phyloP scores from a whole-genome alignment of 2,797 vertebrate genomes.

The Hoplostethus atlanticus region DNA sequence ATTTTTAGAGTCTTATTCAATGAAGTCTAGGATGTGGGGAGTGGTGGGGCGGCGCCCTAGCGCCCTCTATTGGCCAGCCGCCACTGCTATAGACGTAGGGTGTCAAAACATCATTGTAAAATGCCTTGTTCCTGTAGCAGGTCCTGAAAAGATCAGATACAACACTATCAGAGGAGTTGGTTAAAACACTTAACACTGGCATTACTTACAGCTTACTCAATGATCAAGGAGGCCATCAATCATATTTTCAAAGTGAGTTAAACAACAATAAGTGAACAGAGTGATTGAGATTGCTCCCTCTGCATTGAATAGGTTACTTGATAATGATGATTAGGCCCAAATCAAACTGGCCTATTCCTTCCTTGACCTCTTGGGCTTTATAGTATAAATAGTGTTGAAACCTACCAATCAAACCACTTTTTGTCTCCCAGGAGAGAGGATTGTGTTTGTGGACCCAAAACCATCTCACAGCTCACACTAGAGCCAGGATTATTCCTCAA shows the following conservation, averaged over 20 bases:
- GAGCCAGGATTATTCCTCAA: conserved; percentile 20
- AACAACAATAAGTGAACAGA: not conserved
- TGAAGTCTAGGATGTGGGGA: no score
- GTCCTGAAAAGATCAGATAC: no score
- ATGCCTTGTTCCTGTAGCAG: no score
- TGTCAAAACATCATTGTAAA: no score
- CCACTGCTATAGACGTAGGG: no score
- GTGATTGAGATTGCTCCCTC: not conserved
- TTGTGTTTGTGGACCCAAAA: not conserved
- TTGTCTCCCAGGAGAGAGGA: conserved; percentile 11
- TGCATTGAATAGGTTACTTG: not conserved
- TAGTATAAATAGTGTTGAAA: conserved; percentile 3
- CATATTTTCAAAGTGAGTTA: not conserved
- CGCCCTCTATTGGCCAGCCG: no score
- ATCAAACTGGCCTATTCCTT: not conserved
- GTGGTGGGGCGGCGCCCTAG: no score
- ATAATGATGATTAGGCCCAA: not conserved
- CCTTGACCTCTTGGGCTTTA: no score
- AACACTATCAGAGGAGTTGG: no score
- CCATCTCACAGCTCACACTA: conserved; percentile 6
- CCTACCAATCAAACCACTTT: not conserved
- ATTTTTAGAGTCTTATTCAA: no score
- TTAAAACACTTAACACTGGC: not conserved
- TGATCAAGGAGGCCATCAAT: not conserved
- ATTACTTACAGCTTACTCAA: not conserved